Percentiles rank a stretch among this genome's conserved stretches.
Conservation (phyloP, 2,797 vertebrate genomes). For the Anabacerthia variegaticeps region DNA sequence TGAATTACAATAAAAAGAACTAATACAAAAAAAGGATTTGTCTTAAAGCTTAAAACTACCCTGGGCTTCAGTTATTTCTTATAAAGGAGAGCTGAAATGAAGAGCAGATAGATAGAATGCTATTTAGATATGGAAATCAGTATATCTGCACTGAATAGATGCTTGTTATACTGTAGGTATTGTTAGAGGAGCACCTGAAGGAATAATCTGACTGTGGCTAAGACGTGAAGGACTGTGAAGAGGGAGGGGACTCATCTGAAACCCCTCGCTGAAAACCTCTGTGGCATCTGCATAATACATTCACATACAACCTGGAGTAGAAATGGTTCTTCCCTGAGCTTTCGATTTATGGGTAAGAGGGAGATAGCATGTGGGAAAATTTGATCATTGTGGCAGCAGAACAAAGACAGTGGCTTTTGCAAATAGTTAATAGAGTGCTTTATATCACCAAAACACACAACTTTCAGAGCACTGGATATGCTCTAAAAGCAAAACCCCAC, state of each 20-base stretch:
- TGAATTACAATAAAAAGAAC: not conserved
- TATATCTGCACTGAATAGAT: not conserved
- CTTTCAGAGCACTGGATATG: not conserved
- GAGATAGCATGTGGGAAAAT: not conserved
- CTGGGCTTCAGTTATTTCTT: not conserved
- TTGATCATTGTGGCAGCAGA: not conserved
- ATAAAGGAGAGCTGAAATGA: not conserved
- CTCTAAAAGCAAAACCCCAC: not conserved
- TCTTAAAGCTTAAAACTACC: not conserved
- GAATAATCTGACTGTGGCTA: not conserved
- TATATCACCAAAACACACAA: not conserved
- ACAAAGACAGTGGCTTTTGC: not conserved
- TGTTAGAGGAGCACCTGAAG: not conserved
- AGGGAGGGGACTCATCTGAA: conserved; percentile 52
- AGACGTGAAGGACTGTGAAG: not conserved
- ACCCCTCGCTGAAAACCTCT: conserved; percentile 77
- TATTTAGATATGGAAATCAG: not conserved
- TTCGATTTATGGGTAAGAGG: not conserved
- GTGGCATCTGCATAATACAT: conserved; percentile 76
- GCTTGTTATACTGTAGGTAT: not conserved
- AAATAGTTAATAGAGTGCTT: not conserved
- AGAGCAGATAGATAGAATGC: not conserved
- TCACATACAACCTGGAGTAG: conserved; percentile 75
- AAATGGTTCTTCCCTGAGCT: not conserved
- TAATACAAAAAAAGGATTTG: not conserved